These are phyloP conservation scores for Peromyscus nudipes DNA, from an alignment of 2,797 vertebrate genomes.

Conservation along the genomic window DNA sequence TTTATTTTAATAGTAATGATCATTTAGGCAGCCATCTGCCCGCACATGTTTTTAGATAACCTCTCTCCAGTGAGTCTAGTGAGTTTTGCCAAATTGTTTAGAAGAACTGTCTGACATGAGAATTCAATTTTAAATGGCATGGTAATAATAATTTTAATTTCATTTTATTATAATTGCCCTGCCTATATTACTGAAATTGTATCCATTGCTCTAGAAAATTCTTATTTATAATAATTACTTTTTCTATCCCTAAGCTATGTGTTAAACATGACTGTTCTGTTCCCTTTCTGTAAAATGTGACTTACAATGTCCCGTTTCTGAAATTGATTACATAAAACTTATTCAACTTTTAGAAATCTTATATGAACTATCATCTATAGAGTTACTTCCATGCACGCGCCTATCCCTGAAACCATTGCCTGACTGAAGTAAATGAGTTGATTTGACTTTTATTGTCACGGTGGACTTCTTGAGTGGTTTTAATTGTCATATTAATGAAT, in stretches of 20 bases:
- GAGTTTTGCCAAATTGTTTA: constrained; percentile 62
- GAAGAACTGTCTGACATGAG: constrained; percentile 20
- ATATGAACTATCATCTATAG: not conserved
- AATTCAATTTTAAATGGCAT: constrained; percentile 59
- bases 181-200: constrained; percentile 50
- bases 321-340: constrained; percentile 53
- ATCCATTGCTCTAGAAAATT: constrained; percentile 39
- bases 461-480: not conserved
- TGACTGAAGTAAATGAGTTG: constrained; percentile 14
- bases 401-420: not conserved
- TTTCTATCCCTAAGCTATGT: constrained; percentile 21
- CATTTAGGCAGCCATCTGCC: constrained; percentile 61
- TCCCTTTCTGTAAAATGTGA: constrained; percentile 42
- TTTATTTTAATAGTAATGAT: constrained; percentile 65
- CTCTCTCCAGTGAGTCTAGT: constrained; percentile 42
- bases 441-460: constrained; percentile 44
- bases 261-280: constrained; percentile 37
- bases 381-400: not conserved
- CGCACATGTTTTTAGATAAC: constrained; percentile 38
- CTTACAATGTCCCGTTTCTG: constrained; percentile 7
- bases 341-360: constrained; percentile 27
- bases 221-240: constrained; percentile 59
- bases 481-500: constrained; percentile 37
- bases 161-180: constrained; percentile 46
- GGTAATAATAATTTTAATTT: constrained; percentile 59